phyloP scores from a whole-genome alignment of 2,797 vertebrate species.

The Sitta carolinensis region DNA sequence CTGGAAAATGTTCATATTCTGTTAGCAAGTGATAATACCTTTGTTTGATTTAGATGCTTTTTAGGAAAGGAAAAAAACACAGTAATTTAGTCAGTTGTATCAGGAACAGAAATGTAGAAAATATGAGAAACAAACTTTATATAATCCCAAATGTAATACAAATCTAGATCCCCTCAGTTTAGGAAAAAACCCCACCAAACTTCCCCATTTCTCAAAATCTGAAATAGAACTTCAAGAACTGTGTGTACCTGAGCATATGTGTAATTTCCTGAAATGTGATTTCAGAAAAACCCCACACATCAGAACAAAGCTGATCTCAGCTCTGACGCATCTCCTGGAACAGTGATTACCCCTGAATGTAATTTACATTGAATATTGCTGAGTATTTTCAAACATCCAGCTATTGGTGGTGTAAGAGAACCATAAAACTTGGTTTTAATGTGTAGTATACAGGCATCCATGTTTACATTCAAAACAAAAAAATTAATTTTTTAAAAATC shows the following conservation, averaged over 20 bases:
- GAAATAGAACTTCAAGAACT: background rate
- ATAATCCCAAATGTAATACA: background rate
- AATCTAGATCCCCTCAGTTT: background rate
- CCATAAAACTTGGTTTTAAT: background rate
- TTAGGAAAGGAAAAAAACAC: background rate
- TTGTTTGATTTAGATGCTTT: background rate
- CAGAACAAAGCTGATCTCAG: background rate
- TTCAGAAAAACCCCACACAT: background rate
- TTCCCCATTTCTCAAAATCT: background rate
- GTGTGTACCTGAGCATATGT: background rate
- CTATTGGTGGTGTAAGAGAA: background rate
- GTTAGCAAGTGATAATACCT: background rate
- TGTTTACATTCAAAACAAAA: background rate
- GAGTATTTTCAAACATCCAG: background rate
- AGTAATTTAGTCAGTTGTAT: background rate
- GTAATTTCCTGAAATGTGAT: background rate
- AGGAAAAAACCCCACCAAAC: rapidly evolving
- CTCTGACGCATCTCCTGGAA: background rate
- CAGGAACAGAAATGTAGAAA: background rate
- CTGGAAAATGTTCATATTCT: background rate
- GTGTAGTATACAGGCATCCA: background rate
- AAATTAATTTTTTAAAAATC: rapidly evolving
- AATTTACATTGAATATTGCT: background rate
- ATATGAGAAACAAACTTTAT: background rate
- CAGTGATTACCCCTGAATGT: background rate